Percentiles rank a stretch among this genome's conserved stretches.
These are phyloP conservation scores for Anoplius nigerrimus DNA, from an alignment of 2,888 invertebrate genomes.

Conservation along the genomic window DNA sequence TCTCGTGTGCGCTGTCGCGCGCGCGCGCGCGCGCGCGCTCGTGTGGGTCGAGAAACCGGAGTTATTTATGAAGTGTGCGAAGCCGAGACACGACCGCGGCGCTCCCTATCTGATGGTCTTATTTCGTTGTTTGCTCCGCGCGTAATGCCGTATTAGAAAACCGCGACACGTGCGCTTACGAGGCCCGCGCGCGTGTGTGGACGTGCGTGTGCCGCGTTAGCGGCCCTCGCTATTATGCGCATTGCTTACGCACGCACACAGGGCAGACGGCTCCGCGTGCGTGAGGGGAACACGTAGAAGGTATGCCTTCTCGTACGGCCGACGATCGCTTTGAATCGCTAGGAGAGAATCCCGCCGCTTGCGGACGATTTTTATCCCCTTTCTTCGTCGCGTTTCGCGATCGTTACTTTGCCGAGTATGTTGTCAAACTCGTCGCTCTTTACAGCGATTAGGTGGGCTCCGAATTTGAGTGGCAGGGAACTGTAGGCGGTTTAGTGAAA, in stretches of 20 bases:
- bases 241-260: slow-evolving; percentile 8
- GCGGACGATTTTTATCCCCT: too few relatives aligned
- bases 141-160: slow-evolving; percentile 57
- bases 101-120: slow-evolving; percentile 62
- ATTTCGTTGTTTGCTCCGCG: slow-evolving; percentile 62
- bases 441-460: too few relatives aligned
- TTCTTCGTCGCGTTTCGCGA: too few relatives aligned
- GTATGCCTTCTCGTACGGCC: too few relatives aligned
- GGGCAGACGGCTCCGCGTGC: slow-evolving; percentile 28
- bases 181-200: slow-evolving; percentile 42
- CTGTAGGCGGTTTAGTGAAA: too few relatives aligned
- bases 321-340: too few relatives aligned
- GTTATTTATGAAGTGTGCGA: slow-evolving; percentile 62
- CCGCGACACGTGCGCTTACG: slow-evolving; percentile 59
- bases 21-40: not conserved
- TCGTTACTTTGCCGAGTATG: too few relatives aligned
- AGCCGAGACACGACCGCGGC: slow-evolving; percentile 40
- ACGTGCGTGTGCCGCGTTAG: slow-evolving; percentile 21
- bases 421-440: too few relatives aligned
- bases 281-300: not conserved
- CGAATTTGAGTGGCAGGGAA: too few relatives aligned
- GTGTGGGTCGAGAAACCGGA: slow-evolving; percentile 52
- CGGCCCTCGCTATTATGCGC: slow-evolving; percentile 18
- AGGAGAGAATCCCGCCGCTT: too few relatives aligned
- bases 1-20: not conserved